These are phyloP conservation scores for Syngnathus scovelli DNA, from an alignment of 2,113 vertebrate species.

Conservation along the genomic window DNA sequence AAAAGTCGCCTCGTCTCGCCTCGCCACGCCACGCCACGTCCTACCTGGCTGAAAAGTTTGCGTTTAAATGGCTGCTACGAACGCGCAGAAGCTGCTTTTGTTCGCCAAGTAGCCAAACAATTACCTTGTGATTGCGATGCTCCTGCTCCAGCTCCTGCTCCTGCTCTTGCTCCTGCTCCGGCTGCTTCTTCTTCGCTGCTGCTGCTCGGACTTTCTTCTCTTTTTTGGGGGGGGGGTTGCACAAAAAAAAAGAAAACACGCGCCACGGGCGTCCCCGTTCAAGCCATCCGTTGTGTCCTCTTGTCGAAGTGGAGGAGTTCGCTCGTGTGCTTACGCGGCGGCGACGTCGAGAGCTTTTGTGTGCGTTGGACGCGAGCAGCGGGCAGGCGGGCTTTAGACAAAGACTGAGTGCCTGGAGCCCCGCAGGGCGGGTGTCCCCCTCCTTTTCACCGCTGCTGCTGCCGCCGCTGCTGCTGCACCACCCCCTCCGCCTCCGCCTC, in stretches of 20 bases:
- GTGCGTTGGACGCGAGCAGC: slow-evolving; percentile 32
- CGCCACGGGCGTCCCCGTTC: slow-evolving; percentile 3
- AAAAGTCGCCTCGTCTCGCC: no score
- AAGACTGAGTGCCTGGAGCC: slow-evolving; percentile 53
- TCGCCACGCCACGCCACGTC: no score
- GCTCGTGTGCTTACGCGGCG: not conserved
- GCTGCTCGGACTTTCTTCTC: not conserved
- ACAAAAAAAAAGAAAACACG: slow-evolving; percentile 7
- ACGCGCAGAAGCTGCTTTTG: slow-evolving; percentile 13
- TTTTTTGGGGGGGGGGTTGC: not conserved
- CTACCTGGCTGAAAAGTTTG: not conserved
- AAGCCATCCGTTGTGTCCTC: slow-evolving; percentile 42
- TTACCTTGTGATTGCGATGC: slow-evolving; percentile 34
- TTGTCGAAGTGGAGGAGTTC: not conserved
- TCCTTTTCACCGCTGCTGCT: slow-evolving; percentile 32
- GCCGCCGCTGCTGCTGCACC: not conserved
- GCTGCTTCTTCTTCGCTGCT: not conserved
- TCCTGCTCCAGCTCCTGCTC: slow-evolving; percentile 3
- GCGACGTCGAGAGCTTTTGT: slow-evolving; percentile 1
- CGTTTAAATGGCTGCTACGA: not conserved
- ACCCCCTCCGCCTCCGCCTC: slow-evolving; percentile 34
- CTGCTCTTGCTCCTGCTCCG: not conserved
- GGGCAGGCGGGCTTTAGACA: slow-evolving; percentile 52
- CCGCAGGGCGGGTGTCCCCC: slow-evolving; percentile 11
- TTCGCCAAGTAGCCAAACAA: not conserved